These are phyloP conservation scores for Rapana venosa DNA, from an alignment of 2,888 invertebrate genomes.

Conservation along the genomic window DNA sequence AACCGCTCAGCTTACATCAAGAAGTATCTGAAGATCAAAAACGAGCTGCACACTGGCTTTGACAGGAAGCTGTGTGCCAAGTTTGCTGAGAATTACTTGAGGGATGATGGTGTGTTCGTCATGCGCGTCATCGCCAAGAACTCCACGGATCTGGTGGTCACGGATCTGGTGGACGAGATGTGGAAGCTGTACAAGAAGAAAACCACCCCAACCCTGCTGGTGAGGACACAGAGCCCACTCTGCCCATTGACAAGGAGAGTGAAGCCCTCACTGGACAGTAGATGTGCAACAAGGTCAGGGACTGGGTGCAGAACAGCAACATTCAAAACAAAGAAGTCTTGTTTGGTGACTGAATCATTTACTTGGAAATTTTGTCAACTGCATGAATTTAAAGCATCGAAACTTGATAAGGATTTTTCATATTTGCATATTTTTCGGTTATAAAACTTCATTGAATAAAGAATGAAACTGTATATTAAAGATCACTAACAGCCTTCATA, in stretches of 20 bases:
- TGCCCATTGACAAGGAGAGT: constrained; percentile 47
- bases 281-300: neutral
- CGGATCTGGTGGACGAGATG: constrained; percentile 56
- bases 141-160: constrained; percentile 59
- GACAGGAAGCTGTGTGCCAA: constrained; percentile 58
- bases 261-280: constrained; percentile 42
- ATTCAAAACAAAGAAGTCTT: too few species aligned
- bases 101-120: constrained; percentile 61
- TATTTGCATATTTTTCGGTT: too few species aligned
- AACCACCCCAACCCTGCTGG: constrained; percentile 43
- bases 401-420: too few species aligned
- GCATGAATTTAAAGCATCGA: too few species aligned
- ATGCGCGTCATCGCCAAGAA: constrained; percentile 59
- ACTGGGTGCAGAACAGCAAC: too few species aligned
- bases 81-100: constrained; percentile 57
- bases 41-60: constrained; percentile 51
- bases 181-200: constrained; percentile 56
- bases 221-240: constrained; percentile 42
- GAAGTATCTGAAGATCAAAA: constrained; percentile 65
- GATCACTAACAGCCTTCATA: too few species aligned
- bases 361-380: too few species aligned
- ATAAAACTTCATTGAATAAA: too few species aligned
- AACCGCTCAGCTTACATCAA: constrained; percentile 66
- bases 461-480: too few species aligned
- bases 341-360: too few species aligned